Evolutionary conservation across 2,888 invertebrate genomes (phyloP).

Genomic region (Lymantria dispar): DNA sequence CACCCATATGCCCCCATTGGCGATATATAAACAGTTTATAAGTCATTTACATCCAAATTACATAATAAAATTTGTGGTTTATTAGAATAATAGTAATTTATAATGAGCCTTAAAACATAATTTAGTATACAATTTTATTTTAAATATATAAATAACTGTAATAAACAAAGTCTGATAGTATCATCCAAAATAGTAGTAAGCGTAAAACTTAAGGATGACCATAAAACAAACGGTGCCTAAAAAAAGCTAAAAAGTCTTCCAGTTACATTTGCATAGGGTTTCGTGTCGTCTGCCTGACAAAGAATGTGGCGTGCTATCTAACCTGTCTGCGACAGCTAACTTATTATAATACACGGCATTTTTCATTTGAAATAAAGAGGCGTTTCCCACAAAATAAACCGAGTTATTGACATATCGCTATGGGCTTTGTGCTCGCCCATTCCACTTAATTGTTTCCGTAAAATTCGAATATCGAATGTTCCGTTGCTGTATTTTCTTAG

Average conservation of each 20-base stretch:
- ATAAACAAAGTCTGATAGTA: no score
- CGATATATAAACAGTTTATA: no score
- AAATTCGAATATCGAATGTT: slow-evolving; percentile 3
- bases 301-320: slow-evolving; percentile 67
- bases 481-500: slow-evolving; percentile 28
- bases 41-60: no score
- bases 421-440: slow-evolving; percentile 31
- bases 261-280: slow-evolving; percentile 60
- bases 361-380: slow-evolving; percentile 63
- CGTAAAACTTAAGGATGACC: not conserved
- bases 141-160: no score
- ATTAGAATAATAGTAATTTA: no score
- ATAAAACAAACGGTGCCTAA: slow-evolving; percentile 19
- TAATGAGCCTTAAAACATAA: no score
- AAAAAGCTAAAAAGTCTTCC: slow-evolving; percentile 38
- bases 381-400: slow-evolving; percentile 71
- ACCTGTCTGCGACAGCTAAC: slow-evolving; percentile 57
- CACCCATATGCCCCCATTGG: no score
- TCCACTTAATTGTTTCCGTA: slow-evolving; percentile 2
- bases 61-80: no score
- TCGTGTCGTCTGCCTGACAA: slow-evolving; percentile 43
- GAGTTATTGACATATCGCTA: slow-evolving; percentile 58
- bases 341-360: slow-evolving; percentile 70
- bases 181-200: no score
- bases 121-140: no score